Percentiles rank a stretch among this genome's conserved stretches.
phyloP scores from a whole-genome alignment of 2,113 vertebrate genomes.

The Campylomormyrus numenius region DNA sequence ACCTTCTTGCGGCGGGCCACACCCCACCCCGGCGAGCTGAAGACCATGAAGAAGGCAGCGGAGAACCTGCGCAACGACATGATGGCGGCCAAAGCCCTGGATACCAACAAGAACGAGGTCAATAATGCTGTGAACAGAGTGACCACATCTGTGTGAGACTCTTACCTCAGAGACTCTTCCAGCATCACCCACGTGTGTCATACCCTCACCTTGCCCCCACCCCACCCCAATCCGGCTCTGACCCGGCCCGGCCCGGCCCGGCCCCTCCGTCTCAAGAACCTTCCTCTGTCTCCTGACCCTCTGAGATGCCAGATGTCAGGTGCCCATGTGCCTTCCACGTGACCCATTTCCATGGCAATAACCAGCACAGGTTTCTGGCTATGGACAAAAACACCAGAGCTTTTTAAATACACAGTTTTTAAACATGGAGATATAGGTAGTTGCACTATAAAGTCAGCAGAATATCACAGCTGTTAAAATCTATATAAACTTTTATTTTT shows the following conservation, averaged over 20 bases:
- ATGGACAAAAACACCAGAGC: slow-evolving; percentile 43
- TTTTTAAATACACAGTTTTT: slow-evolving; percentile 48
- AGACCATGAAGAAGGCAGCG: slow-evolving; percentile 88
- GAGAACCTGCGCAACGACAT: slow-evolving; percentile 93
- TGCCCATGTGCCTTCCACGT: slow-evolving; percentile 79
- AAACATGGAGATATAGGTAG: slow-evolving; percentile 54
- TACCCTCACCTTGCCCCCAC: slow-evolving; percentile 23
- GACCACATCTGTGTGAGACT: slow-evolving; percentile 90
- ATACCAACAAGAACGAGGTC: slow-evolving; percentile 99
- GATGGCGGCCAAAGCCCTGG: slow-evolving; percentile 94
- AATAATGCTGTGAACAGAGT: slow-evolving; percentile 87
- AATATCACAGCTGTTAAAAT: slow-evolving; percentile 48
- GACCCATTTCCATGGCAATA: slow-evolving; percentile 57
- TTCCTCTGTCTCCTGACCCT: slow-evolving; percentile 47
- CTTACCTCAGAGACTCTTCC: slow-evolving; percentile 62
- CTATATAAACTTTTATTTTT: slow-evolving; percentile 62
- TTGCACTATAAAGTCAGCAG: slow-evolving; percentile 60
- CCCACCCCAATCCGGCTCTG: slow-evolving; percentile 31
- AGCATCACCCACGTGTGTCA: slow-evolving; percentile 65
- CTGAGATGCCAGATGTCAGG: slow-evolving; percentile 37
- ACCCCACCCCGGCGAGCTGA: slow-evolving; percentile 92
- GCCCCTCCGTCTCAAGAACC: slow-evolving; percentile 46
- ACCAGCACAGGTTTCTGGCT: slow-evolving; percentile 60
- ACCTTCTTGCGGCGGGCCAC: slow-evolving; percentile 87
- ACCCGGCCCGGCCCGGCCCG: slow-evolving; percentile 52